Evolutionary conservation across 2,888 invertebrate genomes (phyloP).

Genomic region (Gastrophysa polygoni): DNA sequence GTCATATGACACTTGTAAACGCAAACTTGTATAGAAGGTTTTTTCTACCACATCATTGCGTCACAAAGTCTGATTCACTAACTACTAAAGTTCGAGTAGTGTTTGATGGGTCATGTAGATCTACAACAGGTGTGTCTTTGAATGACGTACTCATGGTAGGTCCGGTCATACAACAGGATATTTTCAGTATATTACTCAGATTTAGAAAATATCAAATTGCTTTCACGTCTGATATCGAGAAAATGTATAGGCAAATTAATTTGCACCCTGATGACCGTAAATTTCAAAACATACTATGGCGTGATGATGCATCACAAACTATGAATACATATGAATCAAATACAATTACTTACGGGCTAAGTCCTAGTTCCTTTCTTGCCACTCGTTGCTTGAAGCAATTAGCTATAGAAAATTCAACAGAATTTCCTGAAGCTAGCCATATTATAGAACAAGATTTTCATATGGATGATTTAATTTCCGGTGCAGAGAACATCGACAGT

Average conservation of each 20-base stretch:
- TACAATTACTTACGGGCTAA: slow-evolving; percentile 36
- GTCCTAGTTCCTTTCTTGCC: slow-evolving; percentile 35
- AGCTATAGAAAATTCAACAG: slow-evolving; percentile 21
- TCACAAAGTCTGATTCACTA: slow-evolving; percentile 11
- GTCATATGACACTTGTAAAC: slow-evolving; percentile 5
- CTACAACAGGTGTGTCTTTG: slow-evolving; percentile 8
- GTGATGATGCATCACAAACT: slow-evolving; percentile 17
- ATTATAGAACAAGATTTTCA: slow-evolving; percentile 28
- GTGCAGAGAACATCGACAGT: slow-evolving; percentile 21
- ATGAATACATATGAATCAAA: slow-evolving; percentile 26
- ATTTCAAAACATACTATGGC: slow-evolving; percentile 35
- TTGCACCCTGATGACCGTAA: slow-evolving; percentile 24
- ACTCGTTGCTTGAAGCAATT: slow-evolving; percentile 32
- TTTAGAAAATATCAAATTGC: slow-evolving; percentile 30
- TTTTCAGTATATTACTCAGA: slow-evolving; percentile 30
- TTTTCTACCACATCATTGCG: slow-evolving; percentile 18
- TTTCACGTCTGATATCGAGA: slow-evolving; percentile 30
- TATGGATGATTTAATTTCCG: slow-evolving; percentile 31
- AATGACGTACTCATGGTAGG: slow-evolving; percentile 27
- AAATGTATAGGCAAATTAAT: slow-evolving; percentile 37
- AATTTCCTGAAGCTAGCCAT: slow-evolving; percentile 21
- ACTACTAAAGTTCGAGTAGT: slow-evolving; percentile 27
- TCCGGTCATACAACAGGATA: slow-evolving; percentile 27
- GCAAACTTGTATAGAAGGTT: background rate
- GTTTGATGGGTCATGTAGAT: slow-evolving; percentile 24